phyloP scores from a whole-genome alignment of 2,888 invertebrate genomes.

The Rhyacophila evoluta region DNA sequence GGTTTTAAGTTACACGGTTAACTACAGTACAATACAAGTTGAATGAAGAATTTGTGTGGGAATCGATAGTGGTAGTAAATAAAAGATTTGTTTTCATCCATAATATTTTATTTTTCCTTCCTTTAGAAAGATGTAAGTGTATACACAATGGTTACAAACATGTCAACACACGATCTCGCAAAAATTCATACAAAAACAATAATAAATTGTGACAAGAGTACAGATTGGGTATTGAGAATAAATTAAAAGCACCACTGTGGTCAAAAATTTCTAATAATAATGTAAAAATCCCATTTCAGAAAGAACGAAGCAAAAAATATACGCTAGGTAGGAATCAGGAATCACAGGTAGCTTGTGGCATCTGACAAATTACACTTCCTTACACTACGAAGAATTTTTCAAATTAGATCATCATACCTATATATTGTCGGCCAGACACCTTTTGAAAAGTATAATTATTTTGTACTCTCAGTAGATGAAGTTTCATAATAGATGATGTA shows the following conservation, averaged over 20 bases:
- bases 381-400: constrained; percentile 34
- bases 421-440: constrained; percentile 53
- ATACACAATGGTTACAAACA: constrained; percentile 53
- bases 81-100: constrained; percentile 47
- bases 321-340: constrained; percentile 42
- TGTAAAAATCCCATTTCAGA: not conserved
- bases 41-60: no score
- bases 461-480: constrained; percentile 53
- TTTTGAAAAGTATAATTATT: constrained; percentile 51
- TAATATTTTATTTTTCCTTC: constrained; percentile 54
- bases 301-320: constrained; percentile 40
- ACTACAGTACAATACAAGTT: no score
- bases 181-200: constrained; percentile 38
- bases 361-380: constrained; percentile 33
- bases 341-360: constrained; percentile 47
- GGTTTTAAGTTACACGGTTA: no score
- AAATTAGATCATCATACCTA: constrained; percentile 31
- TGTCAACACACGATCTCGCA: constrained; percentile 45
- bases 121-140: constrained; percentile 53
- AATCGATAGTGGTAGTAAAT: constrained; percentile 9
- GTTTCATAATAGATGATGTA: constrained; percentile 44
- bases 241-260: constrained; percentile 43
- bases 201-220: constrained; percentile 39
- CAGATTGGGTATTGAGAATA: constrained; percentile 15
- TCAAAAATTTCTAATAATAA: constrained; percentile 25